Evolutionary conservation across 2,888 invertebrate genomes (phyloP).

Genomic region (Pammene aurita): DNA sequence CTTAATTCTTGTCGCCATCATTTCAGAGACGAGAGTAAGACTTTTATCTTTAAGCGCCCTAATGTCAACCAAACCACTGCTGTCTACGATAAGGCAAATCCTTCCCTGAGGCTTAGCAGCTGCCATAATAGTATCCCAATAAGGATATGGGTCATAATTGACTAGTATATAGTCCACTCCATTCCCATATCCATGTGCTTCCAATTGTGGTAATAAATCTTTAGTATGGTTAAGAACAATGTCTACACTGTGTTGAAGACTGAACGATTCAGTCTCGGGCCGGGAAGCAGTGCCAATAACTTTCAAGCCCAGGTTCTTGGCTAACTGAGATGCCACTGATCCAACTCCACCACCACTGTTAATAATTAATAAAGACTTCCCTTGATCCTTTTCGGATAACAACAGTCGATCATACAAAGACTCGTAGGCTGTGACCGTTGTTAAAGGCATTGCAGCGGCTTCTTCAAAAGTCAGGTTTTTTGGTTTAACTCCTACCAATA

Average conservation of each 20-base stretch:
- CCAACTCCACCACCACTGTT: constrained; percentile 77
- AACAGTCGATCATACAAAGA: constrained; percentile 65
- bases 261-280: constrained; percentile 62
- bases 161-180: constrained; percentile 72
- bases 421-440: constrained; percentile 69
- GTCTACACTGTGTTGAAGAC: constrained; percentile 62
- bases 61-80: constrained; percentile 65
- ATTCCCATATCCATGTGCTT: constrained; percentile 59
- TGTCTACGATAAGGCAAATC: constrained; percentile 73
- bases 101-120: constrained; percentile 71
- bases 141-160: constrained; percentile 73
- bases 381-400: constrained; percentile 68
- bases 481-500: constrained; percentile 66
- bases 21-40: constrained; percentile 67
- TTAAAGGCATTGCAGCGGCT: constrained; percentile 75
- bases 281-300: constrained; percentile 76
- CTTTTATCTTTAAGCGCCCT: constrained; percentile 70
- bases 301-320: constrained; percentile 64
- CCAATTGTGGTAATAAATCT: constrained; percentile 64
- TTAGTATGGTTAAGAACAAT: constrained; percentile 67
- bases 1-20: constrained; percentile 69
- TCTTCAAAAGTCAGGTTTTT: constrained; percentile 69
- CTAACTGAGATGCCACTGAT: constrained; percentile 70
- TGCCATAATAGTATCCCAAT: constrained; percentile 70
- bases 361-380: constrained; percentile 67